phyloP scores from a whole-genome alignment of 92 coral and sea anemone species.

The Metridium senile region DNA sequence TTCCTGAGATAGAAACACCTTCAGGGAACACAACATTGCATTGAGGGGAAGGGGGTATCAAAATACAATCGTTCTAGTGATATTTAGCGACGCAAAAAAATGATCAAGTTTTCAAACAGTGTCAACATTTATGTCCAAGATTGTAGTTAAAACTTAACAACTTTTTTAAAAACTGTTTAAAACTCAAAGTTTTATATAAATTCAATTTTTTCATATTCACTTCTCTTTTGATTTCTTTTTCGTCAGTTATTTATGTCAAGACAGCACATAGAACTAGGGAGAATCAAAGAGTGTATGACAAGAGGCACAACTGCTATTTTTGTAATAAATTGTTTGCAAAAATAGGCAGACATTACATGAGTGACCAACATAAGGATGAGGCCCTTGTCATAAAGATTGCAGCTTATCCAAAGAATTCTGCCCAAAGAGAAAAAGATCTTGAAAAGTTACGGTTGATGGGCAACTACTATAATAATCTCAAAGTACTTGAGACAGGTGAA shows the following conservation, averaged over 20 bases:
- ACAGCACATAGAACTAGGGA: neutral
- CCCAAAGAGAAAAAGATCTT: slow-evolving; percentile 24
- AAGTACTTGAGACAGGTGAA: slow-evolving; percentile 26
- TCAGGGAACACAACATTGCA: too few relatives aligned
- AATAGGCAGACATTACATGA: slow-evolving; percentile 47
- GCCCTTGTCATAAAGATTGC: slow-evolving; percentile 27
- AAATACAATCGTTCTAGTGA: too few relatives aligned
- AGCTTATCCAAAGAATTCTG: slow-evolving; percentile 27
- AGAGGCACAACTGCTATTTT: slow-evolving; percentile 49
- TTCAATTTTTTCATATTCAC: too few relatives aligned
- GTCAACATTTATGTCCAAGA: too few relatives aligned
- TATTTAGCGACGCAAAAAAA: too few relatives aligned
- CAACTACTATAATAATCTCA: slow-evolving; percentile 40
- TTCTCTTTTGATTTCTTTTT: neutral
- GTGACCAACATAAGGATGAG: slow-evolving; percentile 28
- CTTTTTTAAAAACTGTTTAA: too few relatives aligned
- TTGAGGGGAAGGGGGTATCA: too few relatives aligned
- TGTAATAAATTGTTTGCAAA: slow-evolving; percentile 42
- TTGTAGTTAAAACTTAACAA: too few relatives aligned
- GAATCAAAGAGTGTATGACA: slow-evolving; percentile 40
- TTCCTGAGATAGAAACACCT: too few relatives aligned
- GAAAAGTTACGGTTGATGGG: slow-evolving; percentile 37
- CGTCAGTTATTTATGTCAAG: neutral
- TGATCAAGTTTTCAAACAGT: too few relatives aligned
- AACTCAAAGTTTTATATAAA: too few relatives aligned